Base-by-base conservation (phyloP, 1,140 invertebrate species). In the Lepidurus packardi region DNA sequence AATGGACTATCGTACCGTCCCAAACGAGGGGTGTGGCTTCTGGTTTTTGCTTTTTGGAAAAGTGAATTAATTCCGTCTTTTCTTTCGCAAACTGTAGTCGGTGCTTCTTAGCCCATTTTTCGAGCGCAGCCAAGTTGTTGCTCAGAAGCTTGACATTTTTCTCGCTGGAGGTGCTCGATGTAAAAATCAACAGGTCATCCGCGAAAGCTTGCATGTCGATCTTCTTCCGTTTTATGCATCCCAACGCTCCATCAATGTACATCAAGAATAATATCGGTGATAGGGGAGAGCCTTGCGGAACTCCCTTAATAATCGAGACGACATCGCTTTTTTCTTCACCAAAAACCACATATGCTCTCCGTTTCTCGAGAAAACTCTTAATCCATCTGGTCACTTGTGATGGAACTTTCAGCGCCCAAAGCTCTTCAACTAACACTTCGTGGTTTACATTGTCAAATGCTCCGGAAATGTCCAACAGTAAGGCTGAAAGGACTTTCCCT, bases 361-460 rank as follows among this genome's bases (percentile, higher is more conserved):
- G 75, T 10, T 24, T 44, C n/a, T 25, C 24, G 75, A 76, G 75
- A 3, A 43, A 76, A 5, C 42, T 43, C 42, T n/a, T 44, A 1
- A 76, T 42, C 24, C 42, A 43, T n/a, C 2, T 7, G 1, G 44
- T 44, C 21, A 43, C n/a, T 43, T 2, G 10, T 1, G 34, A 1
- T 24, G 24, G 75, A 25, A 76, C 75, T 25, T 76, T 25, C 75
- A 43, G 1, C 75, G 21, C 42, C 42, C n/a, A 34, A 11, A 76
- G 75, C 34, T 42, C 42, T 11, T 11, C 11, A 11, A 75, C 24
- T 16, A 75, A 42, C 24, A 34, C 42, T 34, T 24, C 42, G 21
- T 76, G 75, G n/a, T 43, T 2, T 11, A 76, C 75, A n/a, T 76
- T 76, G n/a, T 76, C 75, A 42, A 76, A 76, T 34, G 75, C 75